Base-by-base conservation (phyloP, 2,888 invertebrate species). In the Hirtodrosophila histrioides region DNA sequence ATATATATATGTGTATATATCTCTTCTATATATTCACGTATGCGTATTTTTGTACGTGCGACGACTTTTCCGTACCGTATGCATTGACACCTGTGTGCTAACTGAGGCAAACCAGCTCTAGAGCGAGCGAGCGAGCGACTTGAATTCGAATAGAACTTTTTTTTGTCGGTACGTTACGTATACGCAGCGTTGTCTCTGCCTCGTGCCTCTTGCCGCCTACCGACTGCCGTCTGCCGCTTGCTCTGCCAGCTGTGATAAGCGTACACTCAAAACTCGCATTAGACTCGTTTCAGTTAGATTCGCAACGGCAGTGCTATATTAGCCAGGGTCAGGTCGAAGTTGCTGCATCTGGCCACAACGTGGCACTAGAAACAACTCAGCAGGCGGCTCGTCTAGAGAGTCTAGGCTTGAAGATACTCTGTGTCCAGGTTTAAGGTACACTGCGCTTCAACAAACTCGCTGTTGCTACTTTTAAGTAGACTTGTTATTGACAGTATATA, bases 41-140 rank as follows among this genome's bases (percentile, higher is more conserved):
- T 17, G 17, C 17, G 17, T 17, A 17, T 17, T 11, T 11, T 11
- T 23, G 48, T 40, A 48, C 44, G 40, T 31, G 11, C 44, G 56
- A 29, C 53, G 53, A 36, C 40, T 35, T 31, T 9, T 17, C 45
- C 43, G 63, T 72, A 57, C 75, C 64, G 81, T 78, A 40, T 86
- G 74, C 81, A 67, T 66, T 80, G 86, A 86, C 82, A 82, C 82
- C 86, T 86, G 84, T 74, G 69, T 68, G 61, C 60, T 62, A 78
- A 82, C 82, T 84, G 80, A 79, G 65, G 45, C 67, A 40, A 63
- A 62, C 57, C 29, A 31, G 35, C 45, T 31, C 43, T 31, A 41
- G 27, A 10, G 53, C 53, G 35, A 50, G 49, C 60, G 29, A 27
- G 24, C 37, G 23, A 27, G 29, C 36, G 39, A 24, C 24, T 40